Percentiles rank a stretch among this genome's conserved stretches.
Conservation (phyloP, 2,888 invertebrate genomes). For the Nomada ferruginata region DNA sequence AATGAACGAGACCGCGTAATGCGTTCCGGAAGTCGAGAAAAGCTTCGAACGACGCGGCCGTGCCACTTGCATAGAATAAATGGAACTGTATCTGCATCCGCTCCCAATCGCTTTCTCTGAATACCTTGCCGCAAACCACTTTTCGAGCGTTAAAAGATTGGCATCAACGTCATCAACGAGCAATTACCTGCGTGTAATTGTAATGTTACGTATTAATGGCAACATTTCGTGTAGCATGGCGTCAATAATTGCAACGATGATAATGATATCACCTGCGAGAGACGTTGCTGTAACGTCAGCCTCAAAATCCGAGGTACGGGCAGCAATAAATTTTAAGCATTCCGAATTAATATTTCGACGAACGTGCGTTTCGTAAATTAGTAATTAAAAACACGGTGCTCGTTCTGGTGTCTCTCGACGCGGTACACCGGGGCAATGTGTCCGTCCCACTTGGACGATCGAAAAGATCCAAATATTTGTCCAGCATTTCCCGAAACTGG, state of each 20-base stretch:
- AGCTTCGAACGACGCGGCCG: slow-evolving; percentile 9
- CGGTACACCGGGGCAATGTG: too few relatives aligned
- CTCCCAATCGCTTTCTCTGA: not conserved
- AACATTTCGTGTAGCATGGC: not conserved
- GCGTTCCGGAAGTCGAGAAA: slow-evolving; percentile 7
- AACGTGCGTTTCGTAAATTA: too few relatives aligned
- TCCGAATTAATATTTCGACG: too few relatives aligned
- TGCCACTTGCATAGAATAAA: slow-evolving; percentile 10
- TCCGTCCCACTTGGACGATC: too few relatives aligned
- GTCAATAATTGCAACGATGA: not conserved
- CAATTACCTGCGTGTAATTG: not conserved
- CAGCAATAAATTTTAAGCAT: too few relatives aligned
- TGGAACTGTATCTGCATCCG: not conserved
- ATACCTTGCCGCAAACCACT: not conserved
- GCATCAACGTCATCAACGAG: not conserved
- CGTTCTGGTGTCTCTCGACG: too few relatives aligned
- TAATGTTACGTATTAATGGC: not conserved
- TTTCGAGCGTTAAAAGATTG: not conserved
- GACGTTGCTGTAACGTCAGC: too few relatives aligned
- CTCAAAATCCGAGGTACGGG: too few relatives aligned
- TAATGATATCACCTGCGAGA: too few relatives aligned
- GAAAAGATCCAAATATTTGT: too few relatives aligned
- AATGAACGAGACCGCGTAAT: slow-evolving; percentile 18
- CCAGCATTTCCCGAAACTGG: too few relatives aligned
- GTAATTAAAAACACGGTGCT: too few relatives aligned